phyloP scores from a whole-genome alignment of 2,113 vertebrate genomes.

The Varanus komodoensis region DNA sequence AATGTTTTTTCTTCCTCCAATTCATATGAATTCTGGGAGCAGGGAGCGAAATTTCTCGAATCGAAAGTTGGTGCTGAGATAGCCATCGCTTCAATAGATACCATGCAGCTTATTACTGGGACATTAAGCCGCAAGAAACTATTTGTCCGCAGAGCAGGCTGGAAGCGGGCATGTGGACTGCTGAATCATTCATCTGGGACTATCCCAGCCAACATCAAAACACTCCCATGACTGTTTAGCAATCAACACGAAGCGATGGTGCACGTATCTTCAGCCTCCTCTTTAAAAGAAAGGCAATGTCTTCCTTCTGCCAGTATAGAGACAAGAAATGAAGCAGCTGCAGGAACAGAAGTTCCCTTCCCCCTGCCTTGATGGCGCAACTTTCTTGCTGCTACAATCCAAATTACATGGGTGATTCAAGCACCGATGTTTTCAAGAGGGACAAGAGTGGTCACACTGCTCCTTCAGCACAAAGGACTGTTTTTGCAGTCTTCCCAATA shows the following conservation, averaged over 20 bases:
- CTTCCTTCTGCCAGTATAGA: no score
- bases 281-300: not conserved
- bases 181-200: slow-evolving; percentile 62
- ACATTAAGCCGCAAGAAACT: not conserved
- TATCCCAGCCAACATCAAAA: slow-evolving; percentile 33
- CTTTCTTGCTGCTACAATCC: not conserved
- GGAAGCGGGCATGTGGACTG: slow-evolving; percentile 61
- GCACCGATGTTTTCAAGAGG: not conserved
- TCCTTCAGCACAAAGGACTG: not conserved
- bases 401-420: not conserved
- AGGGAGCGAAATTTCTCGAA: not conserved
- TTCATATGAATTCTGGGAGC: not conserved
- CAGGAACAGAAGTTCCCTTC: not conserved
- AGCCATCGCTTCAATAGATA: not conserved
- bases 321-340: not conserved
- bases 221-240: slow-evolving; percentile 20
- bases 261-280: not conserved
- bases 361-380: not conserved
- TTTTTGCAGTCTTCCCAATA: not conserved
- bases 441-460: no score
- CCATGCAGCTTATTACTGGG: not conserved
- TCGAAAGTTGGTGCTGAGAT: not conserved
- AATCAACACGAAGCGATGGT: not conserved
- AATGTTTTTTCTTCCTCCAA: not conserved
- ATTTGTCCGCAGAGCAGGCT: slow-evolving; percentile 38